Evolutionary conservation across 2,888 invertebrate species (phyloP).

Genomic region (Leucania comma): DNA sequence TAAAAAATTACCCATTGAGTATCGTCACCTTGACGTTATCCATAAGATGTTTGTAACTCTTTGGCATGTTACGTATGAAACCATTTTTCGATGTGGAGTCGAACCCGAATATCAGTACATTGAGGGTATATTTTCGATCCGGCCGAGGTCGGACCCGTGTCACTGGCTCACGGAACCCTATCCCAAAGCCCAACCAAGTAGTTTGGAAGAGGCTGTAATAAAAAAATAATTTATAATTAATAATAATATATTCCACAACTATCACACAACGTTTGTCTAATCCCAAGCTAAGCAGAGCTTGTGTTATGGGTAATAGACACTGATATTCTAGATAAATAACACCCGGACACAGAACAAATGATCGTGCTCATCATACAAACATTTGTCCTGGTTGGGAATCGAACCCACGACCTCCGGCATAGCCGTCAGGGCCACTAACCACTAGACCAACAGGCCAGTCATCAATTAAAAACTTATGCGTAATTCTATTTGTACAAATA

Average conservation of each 20-base stretch:
- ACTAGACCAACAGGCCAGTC: no score
- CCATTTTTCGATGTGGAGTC: slow-evolving; percentile 97
- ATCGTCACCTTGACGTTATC: slow-evolving; percentile 73
- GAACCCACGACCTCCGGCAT: no score
- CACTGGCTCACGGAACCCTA: slow-evolving; percentile 74
- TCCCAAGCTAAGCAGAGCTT: no score
- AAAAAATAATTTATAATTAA: neutral
- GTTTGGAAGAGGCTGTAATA: slow-evolving; percentile 68
- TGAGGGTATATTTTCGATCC: slow-evolving; percentile 77
- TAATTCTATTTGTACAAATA: neutral
- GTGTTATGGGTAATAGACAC: no score
- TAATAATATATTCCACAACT: no score
- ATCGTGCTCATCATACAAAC: no score
- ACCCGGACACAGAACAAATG: no score
- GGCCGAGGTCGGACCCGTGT: slow-evolving; percentile 50
- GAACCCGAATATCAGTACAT: slow-evolving; percentile 96
- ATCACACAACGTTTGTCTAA: no score
- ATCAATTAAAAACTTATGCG: neutral
- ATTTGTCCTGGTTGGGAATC: no score
- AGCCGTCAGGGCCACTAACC: no score
- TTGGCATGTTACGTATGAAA: slow-evolving; percentile 95
- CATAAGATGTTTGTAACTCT: slow-evolving; percentile 93
- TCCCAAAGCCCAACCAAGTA: slow-evolving; percentile 78
- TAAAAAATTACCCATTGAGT: slow-evolving; percentile 63
- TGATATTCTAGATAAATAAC: no score